Evolutionary conservation across 2,888 invertebrate genomes (phyloP), one percentile per base, ranked within the genome.

Genomic region (Volucella inanis): DNA sequence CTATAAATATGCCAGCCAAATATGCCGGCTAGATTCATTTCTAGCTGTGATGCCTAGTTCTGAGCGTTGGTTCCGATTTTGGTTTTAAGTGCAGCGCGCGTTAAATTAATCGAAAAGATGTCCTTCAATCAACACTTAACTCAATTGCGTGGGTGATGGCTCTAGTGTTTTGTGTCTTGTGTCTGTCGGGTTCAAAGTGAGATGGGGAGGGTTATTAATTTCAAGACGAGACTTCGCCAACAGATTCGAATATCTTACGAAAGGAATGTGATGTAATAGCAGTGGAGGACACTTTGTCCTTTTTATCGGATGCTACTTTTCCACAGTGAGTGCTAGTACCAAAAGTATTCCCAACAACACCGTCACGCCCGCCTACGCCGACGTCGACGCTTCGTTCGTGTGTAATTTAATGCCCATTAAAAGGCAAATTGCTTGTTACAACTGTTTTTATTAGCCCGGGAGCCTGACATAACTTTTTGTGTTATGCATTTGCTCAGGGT

Each of bases 351-450:
- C 31, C 45, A 45, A n/a, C 6, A 4, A 45, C 31, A 31, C 6
- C 31, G 31, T 31, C 31, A 55, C 77, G 55, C 77, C 61, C 54
- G 31, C 54, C 41, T 41, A 52, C 61, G 67, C 31, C 54, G 8
- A 52, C 68, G 41, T 15, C 41, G 68, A 41, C n/a, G n/a, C n/a
- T n/a, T n/a, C n/a, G n/a, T 61, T 75, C 65, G 70, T 71, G 68
- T 79, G 70, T 75, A 84, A 79, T 75, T 79, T 84, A 75, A 79
- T 65, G 65, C 70, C 79, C 84, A 84, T 84, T 84, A 84, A 84
- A 79, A 70, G 70, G 50, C 75, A 79, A 84, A 84, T 84, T 84
- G 84, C 79, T 75, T 79, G 75, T 84, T 84, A 84, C 79, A 80
- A 84, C 75, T 84, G 84, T 79, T 84, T 84, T 84, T 84, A 84